A percentile compares a stretch with the other conserved stretches of the same genome.
phyloP scores from a whole-genome alignment of 2,888 invertebrate species.

The Amphipoea oculea region DNA sequence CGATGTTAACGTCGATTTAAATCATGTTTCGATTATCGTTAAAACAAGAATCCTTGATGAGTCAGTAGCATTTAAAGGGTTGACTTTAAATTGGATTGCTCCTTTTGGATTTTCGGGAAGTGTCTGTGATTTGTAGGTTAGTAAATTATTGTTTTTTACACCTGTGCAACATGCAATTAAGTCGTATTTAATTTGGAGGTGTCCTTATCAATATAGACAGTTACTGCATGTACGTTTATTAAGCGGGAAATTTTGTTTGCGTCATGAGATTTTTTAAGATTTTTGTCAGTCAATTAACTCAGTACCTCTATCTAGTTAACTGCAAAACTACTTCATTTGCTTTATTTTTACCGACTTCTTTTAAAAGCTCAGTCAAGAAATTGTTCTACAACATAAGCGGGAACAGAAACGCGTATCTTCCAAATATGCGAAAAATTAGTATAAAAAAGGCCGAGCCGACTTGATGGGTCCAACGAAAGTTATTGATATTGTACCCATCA shows the following conservation, averaged over 20 bases:
- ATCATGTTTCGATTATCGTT: conserved; percentile 64
- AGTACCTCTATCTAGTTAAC: neutral
- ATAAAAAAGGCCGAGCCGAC: neutral
- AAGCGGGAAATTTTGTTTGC: neutral
- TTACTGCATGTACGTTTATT: conserved; percentile 19
- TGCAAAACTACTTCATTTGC: neutral
- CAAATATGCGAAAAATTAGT: neutral
- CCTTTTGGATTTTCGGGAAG: conserved; percentile 63
- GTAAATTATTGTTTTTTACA: conserved; percentile 58
- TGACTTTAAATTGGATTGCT: conserved; percentile 56
- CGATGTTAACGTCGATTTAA: conserved; percentile 58
- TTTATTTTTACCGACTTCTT: neutral
- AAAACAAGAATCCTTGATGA: conserved; percentile 53
- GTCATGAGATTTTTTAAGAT: neutral
- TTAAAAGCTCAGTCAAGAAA: neutral
- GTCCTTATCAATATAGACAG: conserved; percentile 5
- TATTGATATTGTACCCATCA: conserved; percentile 35
- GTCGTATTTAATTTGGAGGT: conserved; percentile 29
- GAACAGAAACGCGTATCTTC: neutral
- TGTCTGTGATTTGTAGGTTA: conserved; percentile 50
- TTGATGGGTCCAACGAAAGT: conserved; percentile 7
- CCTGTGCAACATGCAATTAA: conserved; percentile 43
- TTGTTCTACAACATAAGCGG: too few species aligned
- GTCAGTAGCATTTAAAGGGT: conserved; percentile 50
- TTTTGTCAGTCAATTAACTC: neutral